Evolutionary conservation across 2,888 invertebrate genomes (phyloP).

Genomic region (Chloromyia formosa): DNA sequence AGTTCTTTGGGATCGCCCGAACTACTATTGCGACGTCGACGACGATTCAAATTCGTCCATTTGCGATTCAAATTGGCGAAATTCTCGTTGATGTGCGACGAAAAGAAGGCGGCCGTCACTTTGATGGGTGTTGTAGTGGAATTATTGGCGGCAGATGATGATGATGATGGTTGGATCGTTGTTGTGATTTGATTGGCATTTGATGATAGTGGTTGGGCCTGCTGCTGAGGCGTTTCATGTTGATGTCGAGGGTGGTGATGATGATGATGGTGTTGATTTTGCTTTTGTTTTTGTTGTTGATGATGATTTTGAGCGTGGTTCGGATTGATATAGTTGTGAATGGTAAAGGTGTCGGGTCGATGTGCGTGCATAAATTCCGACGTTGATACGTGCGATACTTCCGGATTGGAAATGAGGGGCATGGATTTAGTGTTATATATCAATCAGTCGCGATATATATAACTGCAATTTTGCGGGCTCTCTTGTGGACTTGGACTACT

Average conservation of each 20-base stretch:
- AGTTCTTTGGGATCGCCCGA: conserved; percentile 62
- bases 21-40: conserved; percentile 60
- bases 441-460: conserved; percentile 66
- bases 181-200: conserved; percentile 19
- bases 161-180: conserved; percentile 47
- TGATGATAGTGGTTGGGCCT: conserved; percentile 3
- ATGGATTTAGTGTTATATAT: conserved; percentile 65
- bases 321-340: conserved; percentile 12
- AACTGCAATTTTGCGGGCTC: conserved; percentile 65
- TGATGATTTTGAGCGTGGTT: conserved; percentile 5
- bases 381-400: conserved; percentile 41
- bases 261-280: conserved; percentile 38
- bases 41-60: conserved; percentile 61
- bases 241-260: conserved; percentile 6
- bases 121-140: conserved; percentile 52
- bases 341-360: not conserved
- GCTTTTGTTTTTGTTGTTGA: conserved; percentile 17
- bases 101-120: conserved; percentile 60
- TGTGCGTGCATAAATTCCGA: conserved; percentile 18
- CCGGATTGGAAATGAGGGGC: conserved; percentile 59
- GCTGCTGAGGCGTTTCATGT: not conserved
- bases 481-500: conserved; percentile 66
- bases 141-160: conserved; percentile 39
- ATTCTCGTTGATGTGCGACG: conserved; percentile 59
- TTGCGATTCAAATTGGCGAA: conserved; percentile 61